These are phyloP conservation scores for Melanotaenia boesemani DNA, from an alignment of 2,797 vertebrate species.

Conservation along the genomic window DNA sequence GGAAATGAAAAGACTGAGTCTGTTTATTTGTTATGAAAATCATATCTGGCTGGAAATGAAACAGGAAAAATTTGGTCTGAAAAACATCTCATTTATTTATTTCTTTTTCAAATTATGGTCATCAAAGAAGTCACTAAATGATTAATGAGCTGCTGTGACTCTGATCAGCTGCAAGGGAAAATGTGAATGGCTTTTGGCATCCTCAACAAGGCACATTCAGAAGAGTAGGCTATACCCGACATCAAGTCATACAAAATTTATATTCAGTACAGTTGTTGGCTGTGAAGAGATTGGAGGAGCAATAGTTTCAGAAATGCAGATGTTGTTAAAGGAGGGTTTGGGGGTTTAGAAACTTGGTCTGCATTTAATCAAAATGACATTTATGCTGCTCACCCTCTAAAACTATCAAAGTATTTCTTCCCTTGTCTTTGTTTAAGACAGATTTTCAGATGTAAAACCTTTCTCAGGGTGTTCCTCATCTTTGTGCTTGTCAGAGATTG, in stretches of 20 bases:
- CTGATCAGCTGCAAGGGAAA: conserved; percentile 21
- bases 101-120: conserved; percentile 23
- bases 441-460: conserved; percentile 47
- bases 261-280: conserved; percentile 33
- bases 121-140: conserved; percentile 46
- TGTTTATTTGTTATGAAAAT: conserved; percentile 76
- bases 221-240: background rate
- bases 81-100: background rate
- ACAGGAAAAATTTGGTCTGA: conserved; percentile 36
- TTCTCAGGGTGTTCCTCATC: conserved; percentile 37
- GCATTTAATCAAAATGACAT: conserved; percentile 63
- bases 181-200: conserved; percentile 20
- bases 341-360: conserved; percentile 47
- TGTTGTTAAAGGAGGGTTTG: conserved; percentile 39
- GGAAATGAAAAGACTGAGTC: conserved; percentile 73
- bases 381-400: conserved; percentile 33
- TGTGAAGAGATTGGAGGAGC: conserved; percentile 15
- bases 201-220: conserved; percentile 7
- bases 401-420: conserved; percentile 50
- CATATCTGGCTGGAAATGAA: conserved; percentile 70
- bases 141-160: conserved; percentile 49
- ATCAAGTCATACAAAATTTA: conserved; percentile 20
- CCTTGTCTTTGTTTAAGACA: conserved; percentile 37
- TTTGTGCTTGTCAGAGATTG: conserved; percentile 26
- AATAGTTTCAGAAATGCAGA: conserved; percentile 59